Evolutionary conservation across 2,888 invertebrate species (phyloP).

Genomic region (Drosophila neonasuta): DNA sequence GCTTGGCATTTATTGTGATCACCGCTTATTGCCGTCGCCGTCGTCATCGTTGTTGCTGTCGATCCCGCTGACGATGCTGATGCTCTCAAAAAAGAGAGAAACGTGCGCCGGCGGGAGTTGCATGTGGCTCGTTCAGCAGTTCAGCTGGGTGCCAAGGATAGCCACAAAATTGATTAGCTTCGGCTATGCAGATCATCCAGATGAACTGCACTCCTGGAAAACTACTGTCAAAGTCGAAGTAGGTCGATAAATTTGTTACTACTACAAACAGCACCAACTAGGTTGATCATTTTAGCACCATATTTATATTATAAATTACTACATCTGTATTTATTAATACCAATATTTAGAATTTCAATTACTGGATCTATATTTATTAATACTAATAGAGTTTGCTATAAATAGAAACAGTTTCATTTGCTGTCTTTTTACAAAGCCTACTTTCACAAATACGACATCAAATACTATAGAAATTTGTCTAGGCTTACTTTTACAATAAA

Average conservation of each 20-base stretch:
- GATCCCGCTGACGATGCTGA: conserved; percentile 2
- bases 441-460: too few species aligned
- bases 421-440: too few species aligned
- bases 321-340: too few species aligned
- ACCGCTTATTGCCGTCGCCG: conserved; percentile 38
- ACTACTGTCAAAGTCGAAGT: background rate
- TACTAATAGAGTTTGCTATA: too few species aligned
- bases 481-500: too few species aligned
- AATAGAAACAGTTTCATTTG: too few species aligned
- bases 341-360: too few species aligned
- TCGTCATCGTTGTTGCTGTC: background rate
- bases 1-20: conserved; percentile 77
- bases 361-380: too few species aligned
- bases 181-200: background rate
- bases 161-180: conserved; percentile 34
- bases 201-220: conserved; percentile 15
- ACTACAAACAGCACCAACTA: background rate
- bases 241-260: background rate
- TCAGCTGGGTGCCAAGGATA: conserved; percentile 50
- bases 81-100: conserved; percentile 20
- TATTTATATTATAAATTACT: too few species aligned
- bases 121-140: conserved; percentile 11
- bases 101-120: conserved; percentile 29
- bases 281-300: too few species aligned
- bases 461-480: too few species aligned